A percentile compares a stretch with the other conserved stretches of the same genome.
phyloP scores from a whole-genome alignment of 2,888 invertebrate species.

The Anthophora plumipes region DNA sequence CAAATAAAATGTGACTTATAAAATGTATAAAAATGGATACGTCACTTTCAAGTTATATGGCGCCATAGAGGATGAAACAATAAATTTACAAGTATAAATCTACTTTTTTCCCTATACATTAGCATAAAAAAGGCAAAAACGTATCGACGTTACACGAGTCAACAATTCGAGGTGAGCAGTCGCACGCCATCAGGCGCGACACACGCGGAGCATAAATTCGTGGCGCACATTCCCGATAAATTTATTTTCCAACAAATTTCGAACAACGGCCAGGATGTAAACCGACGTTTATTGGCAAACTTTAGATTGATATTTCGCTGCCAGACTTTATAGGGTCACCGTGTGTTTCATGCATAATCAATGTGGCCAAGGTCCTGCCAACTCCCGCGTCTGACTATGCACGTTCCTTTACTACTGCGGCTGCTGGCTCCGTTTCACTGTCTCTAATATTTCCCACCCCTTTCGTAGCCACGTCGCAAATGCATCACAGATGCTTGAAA shows the following conservation, averaged over 20 bases:
- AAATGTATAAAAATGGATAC: no score
- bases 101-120: no score
- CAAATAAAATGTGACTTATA: no score
- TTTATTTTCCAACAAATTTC: constrained; percentile 39
- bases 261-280: background rate
- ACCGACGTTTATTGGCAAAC: constrained; percentile 54
- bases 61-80: no score
- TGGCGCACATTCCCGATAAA: constrained; percentile 10
- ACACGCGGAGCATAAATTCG: constrained; percentile 17
- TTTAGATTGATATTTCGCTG: constrained; percentile 55
- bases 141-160: background rate
- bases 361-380: constrained; percentile 18
- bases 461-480: background rate
- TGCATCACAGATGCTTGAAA: background rate
- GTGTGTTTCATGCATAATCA: constrained; percentile 50
- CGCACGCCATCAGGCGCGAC: background rate
- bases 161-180: background rate
- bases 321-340: constrained; percentile 34
- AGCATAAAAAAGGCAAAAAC: background rate
- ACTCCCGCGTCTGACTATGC: constrained; percentile 35
- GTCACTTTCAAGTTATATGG: no score
- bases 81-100: background rate
- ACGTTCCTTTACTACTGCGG: constrained; percentile 18
- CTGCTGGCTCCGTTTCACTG: background rate
- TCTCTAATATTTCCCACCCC: background rate